Percentiles rank a stretch among this genome's conserved stretches.
These are phyloP conservation scores for Musca domestica DNA, from an alignment of 1,140 invertebrate species.

Conservation along the genomic window DNA sequence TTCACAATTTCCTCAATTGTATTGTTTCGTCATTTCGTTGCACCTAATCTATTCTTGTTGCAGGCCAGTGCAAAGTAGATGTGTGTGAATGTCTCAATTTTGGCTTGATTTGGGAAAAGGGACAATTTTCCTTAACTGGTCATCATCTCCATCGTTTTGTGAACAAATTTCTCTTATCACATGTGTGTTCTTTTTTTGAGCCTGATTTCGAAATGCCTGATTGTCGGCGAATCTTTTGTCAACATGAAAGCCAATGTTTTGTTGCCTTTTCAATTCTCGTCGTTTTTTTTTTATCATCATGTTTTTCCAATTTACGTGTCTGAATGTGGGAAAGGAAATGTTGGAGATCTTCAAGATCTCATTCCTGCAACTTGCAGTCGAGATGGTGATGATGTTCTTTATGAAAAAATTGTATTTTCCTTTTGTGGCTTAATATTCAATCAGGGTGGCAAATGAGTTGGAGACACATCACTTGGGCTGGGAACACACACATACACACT, in stretches of 20 bases:
- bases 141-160: not conserved
- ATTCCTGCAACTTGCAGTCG: too few species aligned
- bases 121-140: conserved; percentile 1
- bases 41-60: too few species aligned
- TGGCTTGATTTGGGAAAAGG: not conserved
- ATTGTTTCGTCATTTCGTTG: too few species aligned
- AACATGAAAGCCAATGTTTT: not conserved
- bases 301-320: conserved; percentile 14
- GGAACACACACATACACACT: not conserved
- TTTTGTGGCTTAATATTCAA: conserved; percentile 20
- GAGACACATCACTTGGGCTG: too few species aligned
- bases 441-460: conserved; percentile 26
- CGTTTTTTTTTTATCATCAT: not conserved
- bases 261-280: not conserved
- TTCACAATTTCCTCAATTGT: too few species aligned
- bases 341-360: too few species aligned
- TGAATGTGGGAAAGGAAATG: conserved; percentile 15
- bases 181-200: not conserved
- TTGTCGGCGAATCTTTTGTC: conserved; percentile 13
- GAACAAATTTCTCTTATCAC: not conserved
- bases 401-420: conserved; percentile 5
- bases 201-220: too few species aligned
- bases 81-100: too few species aligned
- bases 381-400: too few species aligned
- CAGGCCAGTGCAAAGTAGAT: too few species aligned